phyloP scores from a whole-genome alignment of 2,888 invertebrate species.

The Drosophila paramelanica region DNA sequence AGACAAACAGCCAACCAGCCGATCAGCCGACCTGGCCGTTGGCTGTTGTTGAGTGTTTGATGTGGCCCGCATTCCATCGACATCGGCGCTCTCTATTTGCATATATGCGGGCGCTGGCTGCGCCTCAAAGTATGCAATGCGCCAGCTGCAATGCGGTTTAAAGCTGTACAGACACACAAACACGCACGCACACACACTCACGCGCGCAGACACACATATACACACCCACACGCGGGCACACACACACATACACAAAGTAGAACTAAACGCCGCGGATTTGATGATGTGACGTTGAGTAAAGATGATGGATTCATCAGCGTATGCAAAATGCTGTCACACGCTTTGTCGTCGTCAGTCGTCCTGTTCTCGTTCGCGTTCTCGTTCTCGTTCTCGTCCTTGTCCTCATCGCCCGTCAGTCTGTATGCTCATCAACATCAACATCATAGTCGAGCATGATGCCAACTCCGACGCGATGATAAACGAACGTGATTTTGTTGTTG shows the following conservation, averaged over 20 bases:
- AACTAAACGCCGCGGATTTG: constrained; percentile 79
- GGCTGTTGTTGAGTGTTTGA: constrained; percentile 55
- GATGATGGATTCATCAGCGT: constrained; percentile 83
- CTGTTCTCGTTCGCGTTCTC: constrained; percentile 31
- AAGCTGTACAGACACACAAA: constrained; percentile 20
- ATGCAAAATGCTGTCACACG: constrained; percentile 82
- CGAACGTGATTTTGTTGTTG: constrained; percentile 77
- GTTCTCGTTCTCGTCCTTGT: constrained; percentile 46
- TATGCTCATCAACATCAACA: constrained; percentile 77
- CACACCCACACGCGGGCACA: neutral
- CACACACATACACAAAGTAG: constrained; percentile 52
- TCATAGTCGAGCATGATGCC: constrained; percentile 71
- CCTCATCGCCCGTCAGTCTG: constrained; percentile 45
- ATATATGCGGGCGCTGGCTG: constrained; percentile 52
- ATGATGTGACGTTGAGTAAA: constrained; percentile 83
- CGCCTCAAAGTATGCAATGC: constrained; percentile 33
- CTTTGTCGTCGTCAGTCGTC: constrained; percentile 71
- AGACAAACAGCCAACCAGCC: constrained; percentile 1
- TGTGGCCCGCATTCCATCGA: constrained; percentile 52
- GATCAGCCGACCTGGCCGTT: neutral
- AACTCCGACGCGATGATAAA: constrained; percentile 75
- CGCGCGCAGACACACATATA: neutral
- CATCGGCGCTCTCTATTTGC: constrained; percentile 45
- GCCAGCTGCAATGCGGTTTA: constrained; percentile 51
- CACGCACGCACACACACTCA: neutral